phyloP scores from a whole-genome alignment of 35 echinoderm and acorn worm species.

The Lytechinus pictus region DNA sequence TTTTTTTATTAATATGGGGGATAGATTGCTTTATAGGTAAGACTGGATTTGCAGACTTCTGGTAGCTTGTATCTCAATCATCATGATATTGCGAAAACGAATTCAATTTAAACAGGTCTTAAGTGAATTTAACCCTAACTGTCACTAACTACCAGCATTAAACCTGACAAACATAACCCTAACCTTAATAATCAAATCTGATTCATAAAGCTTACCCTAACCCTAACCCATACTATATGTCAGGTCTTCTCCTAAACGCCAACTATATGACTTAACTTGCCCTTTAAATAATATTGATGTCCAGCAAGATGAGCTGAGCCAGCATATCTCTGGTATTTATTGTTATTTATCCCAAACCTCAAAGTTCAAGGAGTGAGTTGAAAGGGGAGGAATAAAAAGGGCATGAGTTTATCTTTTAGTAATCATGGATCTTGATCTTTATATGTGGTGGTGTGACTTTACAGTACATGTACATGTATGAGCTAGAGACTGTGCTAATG shows the following conservation, averaged over 20 bases:
- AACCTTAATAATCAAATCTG: too few species aligned
- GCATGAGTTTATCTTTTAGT: neutral
- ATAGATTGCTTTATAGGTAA: too few species aligned
- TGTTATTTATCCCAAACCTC: neutral
- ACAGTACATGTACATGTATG: too few species aligned
- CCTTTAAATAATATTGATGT: neutral
- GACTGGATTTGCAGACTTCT: neutral
- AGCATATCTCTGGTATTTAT: neutral
- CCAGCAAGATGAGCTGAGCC: neutral
- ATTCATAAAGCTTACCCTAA: too few species aligned
- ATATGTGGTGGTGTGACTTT: neutral
- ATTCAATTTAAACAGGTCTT: neutral
- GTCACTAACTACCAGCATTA: too few species aligned
- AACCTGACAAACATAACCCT: too few species aligned
- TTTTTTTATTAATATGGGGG: too few species aligned
- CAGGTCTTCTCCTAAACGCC: too few species aligned
- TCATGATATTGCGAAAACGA: neutral
- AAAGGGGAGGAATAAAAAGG: neutral
- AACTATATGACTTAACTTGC: too few species aligned
- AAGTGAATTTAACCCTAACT: neutral
- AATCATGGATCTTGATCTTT: neutral
- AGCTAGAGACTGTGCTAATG: too few species aligned
- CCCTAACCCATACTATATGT: too few species aligned
- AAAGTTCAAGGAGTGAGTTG: slow-evolving; percentile 2
- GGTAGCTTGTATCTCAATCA: neutral